Percentiles rank a stretch among this genome's conserved stretches.
Conservation (phyloP, 2,113 vertebrate species). For the Corythaixoides concolor region DNA sequence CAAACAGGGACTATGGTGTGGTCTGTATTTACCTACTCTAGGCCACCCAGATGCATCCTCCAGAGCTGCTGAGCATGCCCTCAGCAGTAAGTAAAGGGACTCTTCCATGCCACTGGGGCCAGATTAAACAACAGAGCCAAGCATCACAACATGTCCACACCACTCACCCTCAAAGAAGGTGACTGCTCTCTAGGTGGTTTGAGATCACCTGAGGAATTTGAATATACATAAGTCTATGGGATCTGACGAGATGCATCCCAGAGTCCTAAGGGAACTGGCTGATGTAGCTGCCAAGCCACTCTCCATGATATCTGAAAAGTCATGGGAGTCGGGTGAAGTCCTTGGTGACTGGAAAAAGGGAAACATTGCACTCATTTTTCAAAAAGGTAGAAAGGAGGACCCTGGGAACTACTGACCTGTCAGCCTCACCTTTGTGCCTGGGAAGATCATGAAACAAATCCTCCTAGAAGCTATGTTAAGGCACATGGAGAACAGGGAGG, state of each 20-base stretch:
- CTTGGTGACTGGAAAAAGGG: background rate
- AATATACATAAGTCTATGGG: accelerated
- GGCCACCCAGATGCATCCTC: background rate
- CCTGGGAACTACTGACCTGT: background rate
- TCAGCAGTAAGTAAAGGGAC: background rate
- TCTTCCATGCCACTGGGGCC: background rate
- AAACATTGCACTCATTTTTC: background rate
- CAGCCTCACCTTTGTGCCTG: background rate
- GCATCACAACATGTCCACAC: background rate
- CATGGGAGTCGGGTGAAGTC: background rate
- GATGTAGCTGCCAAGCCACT: background rate
- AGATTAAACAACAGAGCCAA: background rate
- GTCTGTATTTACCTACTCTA: background rate
- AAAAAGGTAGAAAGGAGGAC: background rate
- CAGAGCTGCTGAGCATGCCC: background rate
- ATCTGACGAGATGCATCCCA: background rate
- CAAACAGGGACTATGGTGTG: background rate
- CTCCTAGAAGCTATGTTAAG: background rate
- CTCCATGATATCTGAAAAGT: background rate
- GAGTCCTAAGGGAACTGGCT: background rate
- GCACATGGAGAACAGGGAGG: background rate
- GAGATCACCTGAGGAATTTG: background rate
- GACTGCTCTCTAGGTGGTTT: background rate
- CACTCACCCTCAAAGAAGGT: background rate
- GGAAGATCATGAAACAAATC: background rate